Percentiles rank a stretch among this genome's conserved stretches.
phyloP scores from a whole-genome alignment of 2,888 invertebrate genomes.

The Deladenus siricidicola region DNA sequence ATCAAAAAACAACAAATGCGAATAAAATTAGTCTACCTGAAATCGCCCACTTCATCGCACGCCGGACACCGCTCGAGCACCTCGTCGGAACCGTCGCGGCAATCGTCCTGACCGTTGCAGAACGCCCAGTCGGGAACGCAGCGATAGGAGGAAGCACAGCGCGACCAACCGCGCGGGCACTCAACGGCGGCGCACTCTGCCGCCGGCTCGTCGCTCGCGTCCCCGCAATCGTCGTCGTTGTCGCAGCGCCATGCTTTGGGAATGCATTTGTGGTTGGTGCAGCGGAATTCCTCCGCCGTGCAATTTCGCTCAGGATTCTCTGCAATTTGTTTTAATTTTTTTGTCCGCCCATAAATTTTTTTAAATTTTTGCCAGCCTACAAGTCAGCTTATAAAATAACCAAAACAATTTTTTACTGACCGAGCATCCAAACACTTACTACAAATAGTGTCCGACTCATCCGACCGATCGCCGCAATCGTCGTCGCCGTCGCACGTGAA shows the following conservation, averaged over 20 bases:
- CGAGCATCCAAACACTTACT: conserved; percentile 49
- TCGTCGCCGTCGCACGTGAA: conserved; percentile 65
- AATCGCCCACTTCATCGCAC: conserved; percentile 79
- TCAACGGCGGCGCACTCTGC: conserved; percentile 79
- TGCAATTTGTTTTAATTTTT: not conserved
- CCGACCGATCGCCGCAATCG: conserved; percentile 79
- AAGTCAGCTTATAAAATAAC: too few species aligned
- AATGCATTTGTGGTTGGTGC: conserved; percentile 83
- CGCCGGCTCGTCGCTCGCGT: conserved; percentile 75
- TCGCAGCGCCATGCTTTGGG: conserved; percentile 72
- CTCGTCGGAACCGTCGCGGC: conserved; percentile 80
- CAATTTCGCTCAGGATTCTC: conserved; percentile 64
- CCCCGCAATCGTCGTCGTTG: conserved; percentile 91
- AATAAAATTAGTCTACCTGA: too few species aligned
- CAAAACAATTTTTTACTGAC: too few species aligned
- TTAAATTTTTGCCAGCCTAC: too few species aligned
- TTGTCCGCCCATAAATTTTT: too few species aligned
- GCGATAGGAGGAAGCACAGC: conserved; percentile 72
- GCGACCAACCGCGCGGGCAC: conserved; percentile 87
- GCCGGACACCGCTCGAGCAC: conserved; percentile 72
- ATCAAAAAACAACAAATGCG: too few species aligned
- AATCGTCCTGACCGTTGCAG: conserved; percentile 93
- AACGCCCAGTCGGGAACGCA: conserved; percentile 89
- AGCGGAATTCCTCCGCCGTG: conserved; percentile 81
- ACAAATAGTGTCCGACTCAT: conserved; percentile 70